Base-by-base conservation (phyloP, 2,797 vertebrate species). In the Etheostoma perlongum region DNA sequence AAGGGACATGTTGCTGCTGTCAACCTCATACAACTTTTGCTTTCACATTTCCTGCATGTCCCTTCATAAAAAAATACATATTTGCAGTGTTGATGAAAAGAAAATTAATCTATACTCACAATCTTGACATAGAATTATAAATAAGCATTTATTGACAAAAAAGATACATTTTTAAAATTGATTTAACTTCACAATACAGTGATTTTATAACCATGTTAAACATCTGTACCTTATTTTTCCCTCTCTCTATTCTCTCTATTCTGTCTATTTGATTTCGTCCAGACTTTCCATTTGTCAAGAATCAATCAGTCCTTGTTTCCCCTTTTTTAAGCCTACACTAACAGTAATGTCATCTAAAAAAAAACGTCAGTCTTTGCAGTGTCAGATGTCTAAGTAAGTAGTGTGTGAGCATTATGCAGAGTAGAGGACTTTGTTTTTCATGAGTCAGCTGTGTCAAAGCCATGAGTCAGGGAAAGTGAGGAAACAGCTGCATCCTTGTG, bases 401-500 rank as follows among this genome's bases (percentile, higher is more conserved):
- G 14, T 79, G 44, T 47, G 64, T 51, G 51, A 36, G 54, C 2
- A 4, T 78, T 59, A 83, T 46, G 67, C 62, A 72, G 73, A 36
- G 15, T 49, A 65, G 52, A n/a, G 44, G 63, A 81, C 74, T 79
- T 40, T 16, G 48, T 63, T 84, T 64, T 48, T 84, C 82, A 79
- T 82, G 88, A 90, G 82, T 93, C 92, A 91, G 90, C 90, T 54
- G 3, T 76, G 64, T 65, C n/a, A 12, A 48, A n/a, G 27, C 27
- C 57, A 82, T 68, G 76, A 82, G 65, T 89, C 87, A 74, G 82
- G 36, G 11, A 59, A 72, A 74, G 57, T 33, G 2, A 80, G 91
- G 92, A 94, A 93, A 79, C 92, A 91, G 82, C 82, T 91, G 90
- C 61, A 92, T 93, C 89, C 90, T 82, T 66, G 9, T 25, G 72